Base-by-base conservation (phyloP, 2,888 invertebrate genomes). In the Yponomeuta plumbellus region DNA sequence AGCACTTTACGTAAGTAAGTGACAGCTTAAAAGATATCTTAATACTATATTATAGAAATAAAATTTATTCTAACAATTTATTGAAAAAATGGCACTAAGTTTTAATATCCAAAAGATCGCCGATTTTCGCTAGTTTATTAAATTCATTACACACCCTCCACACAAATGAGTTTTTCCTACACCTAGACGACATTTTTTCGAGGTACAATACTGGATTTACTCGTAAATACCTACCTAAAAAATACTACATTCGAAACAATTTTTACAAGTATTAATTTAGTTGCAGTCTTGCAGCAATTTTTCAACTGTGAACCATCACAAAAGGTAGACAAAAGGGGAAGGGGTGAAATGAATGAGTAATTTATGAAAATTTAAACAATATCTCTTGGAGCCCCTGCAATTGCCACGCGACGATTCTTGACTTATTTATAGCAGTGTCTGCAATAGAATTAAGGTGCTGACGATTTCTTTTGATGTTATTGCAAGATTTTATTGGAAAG, bases 331-430 rank as follows among this genome's bases (percentile, higher is more conserved):
- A 39, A 63, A 66, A 65, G 66, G 67, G 58, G 34, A 26, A 64
- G 40, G 8, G 22, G 13, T 13, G n/a, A 23, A 69, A 70, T 70
- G 70, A 69, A 69, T 71, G 66, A 70, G 74, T 79, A 79, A 80
- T 80, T 79, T 79, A 80, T 80, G 75, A 79, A 77, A 78, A 79
- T 80, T 80, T 76, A 78, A 80, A 77, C 80, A 80, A 79, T 80
- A 76, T 75, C 74, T 74, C 70, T 70, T 68, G 69, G 69, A 63
- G 22, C 62, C 66, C 57, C 66, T 63, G 66, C 68, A 71, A 67
- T 62, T 65, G 68, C 69, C 64, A 61, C 40, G 40, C 63, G 66
- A 64, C 66, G 65, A 62, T n/a, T 62, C 61, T 62, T 39, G 61
- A 62, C 26, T 34, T 62, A 62, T 62, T 62, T 62, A 62, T n/a